Base-by-base conservation (phyloP, 2,113 vertebrate species). In the Spheniscus mendiculus region DNA sequence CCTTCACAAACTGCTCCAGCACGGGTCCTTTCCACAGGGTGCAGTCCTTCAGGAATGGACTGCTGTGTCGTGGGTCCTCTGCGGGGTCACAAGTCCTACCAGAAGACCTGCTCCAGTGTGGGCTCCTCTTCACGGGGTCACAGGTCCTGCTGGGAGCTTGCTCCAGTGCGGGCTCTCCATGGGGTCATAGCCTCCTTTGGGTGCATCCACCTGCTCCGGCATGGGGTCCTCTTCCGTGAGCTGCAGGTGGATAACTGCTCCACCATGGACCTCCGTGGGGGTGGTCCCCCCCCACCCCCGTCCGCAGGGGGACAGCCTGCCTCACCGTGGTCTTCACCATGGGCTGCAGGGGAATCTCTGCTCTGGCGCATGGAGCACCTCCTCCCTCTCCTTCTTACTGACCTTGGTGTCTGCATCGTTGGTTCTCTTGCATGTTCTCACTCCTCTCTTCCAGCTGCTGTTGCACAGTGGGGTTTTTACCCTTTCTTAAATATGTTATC, bases 81-180 rank as follows among this genome's bases (percentile, higher is more conserved):
- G 1, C 5, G 17, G 36, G 36, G 22, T 30, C 45, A 61, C 26
- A 26, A 4, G 26, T 29, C 12, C 15, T 63, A 5, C 25, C 20
- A 36, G n/a, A 12, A 66, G 15, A 56, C 9, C 20, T 59, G 15
- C 22, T 80, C 23, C 45, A 45, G 38, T 1, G 0, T 42, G 34
- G 13, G 11, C 8, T 47, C 2, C 3, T 32, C 9, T 32, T 32
- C 23, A 2, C 15, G 23, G 14, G 36, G 10, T 17, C 22, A 22
- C 44, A 52, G 22, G 6, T 44, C 23, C 40, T 94, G 45, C 32
- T 34, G 50, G 77, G 20, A 89, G 15, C 12, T 22, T 58, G 16
- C 21, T 69, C 10, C 32, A 59, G 10, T 0, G 0, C 2, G 6
- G 49, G 27, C 21, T 38, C 7, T 12, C 15, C 6, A 17, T 0